A percentile compares a stretch with the other conserved stretches of the same genome.
Conservation (phyloP, 2,888 invertebrate genomes). For the Schizaphis graminum region DNA sequence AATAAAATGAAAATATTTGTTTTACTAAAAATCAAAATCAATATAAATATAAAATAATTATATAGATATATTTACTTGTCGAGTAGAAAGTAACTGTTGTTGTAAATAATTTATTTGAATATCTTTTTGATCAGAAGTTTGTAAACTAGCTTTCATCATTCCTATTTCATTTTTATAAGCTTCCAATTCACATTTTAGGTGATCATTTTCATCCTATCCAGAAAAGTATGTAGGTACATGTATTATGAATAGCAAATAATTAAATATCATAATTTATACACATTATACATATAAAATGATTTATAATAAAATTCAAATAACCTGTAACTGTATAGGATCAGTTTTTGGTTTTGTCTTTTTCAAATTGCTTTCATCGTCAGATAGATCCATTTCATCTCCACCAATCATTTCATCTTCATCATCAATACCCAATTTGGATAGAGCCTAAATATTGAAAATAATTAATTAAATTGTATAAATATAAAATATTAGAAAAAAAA, state of each 20-base stretch:
- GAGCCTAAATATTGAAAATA: conserved; percentile 67
- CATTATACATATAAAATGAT: neutral
- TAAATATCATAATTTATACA: neutral
- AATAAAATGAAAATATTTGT: conserved; percentile 5
- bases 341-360: conserved; percentile 64
- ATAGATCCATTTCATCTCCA: conserved; percentile 90
- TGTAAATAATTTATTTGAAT: conserved; percentile 84
- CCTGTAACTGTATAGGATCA: conserved; percentile 67
- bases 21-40: neutral
- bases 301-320: conserved; percentile 51
- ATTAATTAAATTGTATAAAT: conserved; percentile 48
- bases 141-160: conserved; percentile 84
- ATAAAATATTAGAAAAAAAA: conserved; percentile 38
- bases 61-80: conserved; percentile 71
- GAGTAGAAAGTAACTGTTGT: conserved; percentile 77
- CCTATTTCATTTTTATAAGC: conserved; percentile 96
- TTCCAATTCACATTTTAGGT: conserved; percentile 89
- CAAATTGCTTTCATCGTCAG: conserved; percentile 77
- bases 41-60: conserved; percentile 38
- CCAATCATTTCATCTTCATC: conserved; percentile 73
- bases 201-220: conserved; percentile 87
- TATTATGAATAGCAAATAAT: neutral
- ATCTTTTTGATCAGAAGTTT: conserved; percentile 85
- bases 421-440: conserved; percentile 61
- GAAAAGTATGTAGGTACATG: neutral